A percentile compares a stretch with the other conserved stretches of the same genome.
Conservation (phyloP, 1,140 invertebrate genomes). For the Rhopalosiphum maidis region DNA sequence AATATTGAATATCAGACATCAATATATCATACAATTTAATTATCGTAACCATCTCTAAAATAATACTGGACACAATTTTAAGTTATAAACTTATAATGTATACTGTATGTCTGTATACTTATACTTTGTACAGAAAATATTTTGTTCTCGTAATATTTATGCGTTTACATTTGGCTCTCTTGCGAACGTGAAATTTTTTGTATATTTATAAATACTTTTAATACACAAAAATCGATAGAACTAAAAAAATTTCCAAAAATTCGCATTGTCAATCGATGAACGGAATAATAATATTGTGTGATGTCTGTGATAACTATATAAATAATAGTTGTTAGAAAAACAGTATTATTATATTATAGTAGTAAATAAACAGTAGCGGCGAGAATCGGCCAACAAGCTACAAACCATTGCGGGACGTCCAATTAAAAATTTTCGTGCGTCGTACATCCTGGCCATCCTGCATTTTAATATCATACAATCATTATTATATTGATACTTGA, state of each 20-base stretch:
- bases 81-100: background rate
- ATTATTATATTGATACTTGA: background rate
- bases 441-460: slow-evolving; percentile 19
- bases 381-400: background rate
- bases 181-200: background rate
- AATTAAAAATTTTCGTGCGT: background rate
- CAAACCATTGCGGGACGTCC: background rate
- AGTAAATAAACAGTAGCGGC: background rate
- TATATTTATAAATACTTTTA: background rate
- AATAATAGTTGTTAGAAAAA: background rate
- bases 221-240: background rate
- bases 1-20: background rate
- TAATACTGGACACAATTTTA: background rate
- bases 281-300: background rate
- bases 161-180: background rate
- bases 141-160: background rate
- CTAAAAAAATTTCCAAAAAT: background rate
- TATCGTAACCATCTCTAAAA: background rate
- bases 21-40: background rate
- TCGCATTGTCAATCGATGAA: background rate
- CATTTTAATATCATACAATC: background rate
- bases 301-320: background rate
- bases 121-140: background rate
- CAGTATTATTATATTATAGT: background rate
- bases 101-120: too few relatives aligned